Evolutionary conservation across 2,113 vertebrate genomes (phyloP).

Genomic region (Gallinago media): DNA sequence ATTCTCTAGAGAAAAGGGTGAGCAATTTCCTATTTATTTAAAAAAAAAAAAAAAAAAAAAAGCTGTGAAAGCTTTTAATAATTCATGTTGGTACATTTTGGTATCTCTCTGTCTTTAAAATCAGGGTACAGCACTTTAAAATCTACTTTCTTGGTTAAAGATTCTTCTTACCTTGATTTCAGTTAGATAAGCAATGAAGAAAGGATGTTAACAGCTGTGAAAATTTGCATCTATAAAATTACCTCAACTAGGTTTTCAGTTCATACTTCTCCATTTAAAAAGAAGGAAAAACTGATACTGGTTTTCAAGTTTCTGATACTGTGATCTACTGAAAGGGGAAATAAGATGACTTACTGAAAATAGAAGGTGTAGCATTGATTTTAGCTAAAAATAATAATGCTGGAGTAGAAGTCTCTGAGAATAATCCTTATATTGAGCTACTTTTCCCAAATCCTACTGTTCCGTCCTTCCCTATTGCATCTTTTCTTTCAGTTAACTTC

Average conservation of each 20-base stretch:
- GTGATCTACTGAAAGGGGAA: neutral
- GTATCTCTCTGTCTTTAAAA: neutral
- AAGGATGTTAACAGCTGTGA: neutral
- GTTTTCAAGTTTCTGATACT: neutral
- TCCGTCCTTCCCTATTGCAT: neutral
- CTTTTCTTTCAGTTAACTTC: neutral
- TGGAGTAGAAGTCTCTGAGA: neutral
- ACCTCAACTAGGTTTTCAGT: neutral
- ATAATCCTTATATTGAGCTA: neutral
- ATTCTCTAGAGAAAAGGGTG: neutral
- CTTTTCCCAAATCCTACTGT: neutral
- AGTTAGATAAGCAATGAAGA: neutral
- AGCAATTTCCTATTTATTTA: neutral
- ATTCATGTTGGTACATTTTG: neutral
- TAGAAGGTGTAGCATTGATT: neutral
- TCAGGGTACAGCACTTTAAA: neutral
- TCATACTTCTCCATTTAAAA: neutral
- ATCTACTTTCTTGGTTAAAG: neutral
- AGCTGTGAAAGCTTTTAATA: neutral
- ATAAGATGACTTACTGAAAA: neutral
- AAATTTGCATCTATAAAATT: neutral
- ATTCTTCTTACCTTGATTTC: rapidly evolving
- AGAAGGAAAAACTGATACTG: neutral
- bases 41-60: too few species aligned
- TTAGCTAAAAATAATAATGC: neutral